Percentiles rank a stretch among this genome's conserved stretches.
These are phyloP conservation scores for Physella acuta DNA, from an alignment of 1,140 invertebrate species.

Conservation along the genomic window DNA sequence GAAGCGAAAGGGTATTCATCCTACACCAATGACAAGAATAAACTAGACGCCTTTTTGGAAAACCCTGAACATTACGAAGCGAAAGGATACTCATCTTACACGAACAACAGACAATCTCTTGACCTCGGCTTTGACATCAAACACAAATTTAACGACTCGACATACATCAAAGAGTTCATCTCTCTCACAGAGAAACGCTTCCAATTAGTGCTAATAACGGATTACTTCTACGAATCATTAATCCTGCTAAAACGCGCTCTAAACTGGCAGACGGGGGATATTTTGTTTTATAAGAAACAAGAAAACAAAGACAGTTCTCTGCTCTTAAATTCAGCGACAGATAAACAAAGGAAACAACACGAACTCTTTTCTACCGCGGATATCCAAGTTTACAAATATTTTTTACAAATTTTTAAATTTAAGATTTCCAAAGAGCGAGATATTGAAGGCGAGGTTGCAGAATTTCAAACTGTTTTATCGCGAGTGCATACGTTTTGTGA, in stretches of 20 bases:
- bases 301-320: background rate
- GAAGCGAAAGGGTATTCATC: constrained; percentile 5
- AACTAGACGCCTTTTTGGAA: background rate
- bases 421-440: background rate
- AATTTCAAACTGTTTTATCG: constrained; percentile 4
- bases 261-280: constrained; percentile 33
- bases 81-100: constrained; percentile 3
- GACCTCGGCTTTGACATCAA: constrained; percentile 13
- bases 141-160: background rate
- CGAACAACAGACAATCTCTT: constrained; percentile 19
- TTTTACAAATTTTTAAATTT: constrained; percentile 2
- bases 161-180: constrained; percentile 17
- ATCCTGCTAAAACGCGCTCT: constrained; percentile 32
- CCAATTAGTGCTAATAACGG: constrained; percentile 32
- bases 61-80: constrained; percentile 11
- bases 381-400: constrained; percentile 13
- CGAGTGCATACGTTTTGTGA: constrained; percentile 12
- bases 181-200: constrained; percentile 28
- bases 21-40: background rate
- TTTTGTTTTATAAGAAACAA: constrained; percentile 28
- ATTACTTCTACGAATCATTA: constrained; percentile 36
- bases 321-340: background rate
- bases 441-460: constrained; percentile 11
- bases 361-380: constrained; percentile 3
- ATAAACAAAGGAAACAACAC: background rate